Base-by-base conservation (phyloP, 2,888 invertebrate genomes). In the Eremobia ochroleuca region DNA sequence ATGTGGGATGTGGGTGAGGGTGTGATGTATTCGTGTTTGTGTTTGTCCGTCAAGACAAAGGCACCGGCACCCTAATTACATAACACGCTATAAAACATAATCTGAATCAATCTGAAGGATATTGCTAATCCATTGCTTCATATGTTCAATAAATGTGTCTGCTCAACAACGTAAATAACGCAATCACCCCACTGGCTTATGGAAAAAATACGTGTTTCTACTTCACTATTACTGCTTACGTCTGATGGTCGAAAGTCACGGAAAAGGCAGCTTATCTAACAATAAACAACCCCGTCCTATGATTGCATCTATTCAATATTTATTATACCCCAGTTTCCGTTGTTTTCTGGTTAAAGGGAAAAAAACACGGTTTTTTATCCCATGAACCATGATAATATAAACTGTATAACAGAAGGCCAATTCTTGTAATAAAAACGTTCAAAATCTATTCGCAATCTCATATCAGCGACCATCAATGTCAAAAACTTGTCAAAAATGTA, bases 201-300 rank as follows among this genome's bases (percentile, higher is more conserved):
- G 28, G 6, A 34, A 34, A 67, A 66, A 34, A 52, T 28, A 59
- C 9, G 6, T 4, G 28, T 65, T 34, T 15, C 18, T 25, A 31
- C 46, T 46, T 25, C n/a, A 34, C 21, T 34, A 55, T 43, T n/a
- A 55, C 15, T 55, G n/a, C 58, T 46, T 61, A n/a, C 28, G 43
- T 34, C 15, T 66, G 28, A 79, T 66, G 81, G 52, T 15, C 9
- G 6, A 52, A 73, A 49, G 59, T 83, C 83, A 83, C 73, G 81
- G 58, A 70, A 82, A 62, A 73, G n/a, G 52, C 67, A 62, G 67
- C 79, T 82, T 82, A 82, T 74, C 73, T 64, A 31, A 67, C 70
- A 83, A 74, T 59, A 55, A 40, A 59, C 49, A 25, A 4, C 37
- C 46, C 37, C 70, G 8, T 46, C 40, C 25, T n/a, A 25, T 67